Evolutionary conservation across 2,113 vertebrate genomes (phyloP).

Genomic region (Zonotrichia leucophrys): DNA sequence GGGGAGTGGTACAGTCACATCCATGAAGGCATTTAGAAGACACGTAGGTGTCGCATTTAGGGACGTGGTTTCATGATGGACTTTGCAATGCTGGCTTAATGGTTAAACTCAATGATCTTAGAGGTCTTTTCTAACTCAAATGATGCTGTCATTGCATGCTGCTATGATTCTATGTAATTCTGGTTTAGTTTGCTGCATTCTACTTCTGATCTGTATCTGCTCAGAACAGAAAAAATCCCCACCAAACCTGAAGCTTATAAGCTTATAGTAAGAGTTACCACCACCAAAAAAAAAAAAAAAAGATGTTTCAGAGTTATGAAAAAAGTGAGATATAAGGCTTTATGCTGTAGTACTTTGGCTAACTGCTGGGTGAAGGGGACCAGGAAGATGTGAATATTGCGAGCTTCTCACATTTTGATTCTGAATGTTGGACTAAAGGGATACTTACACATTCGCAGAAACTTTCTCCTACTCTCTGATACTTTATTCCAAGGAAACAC

Average conservation of each 20-base stretch:
- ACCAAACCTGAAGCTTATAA: neutral
- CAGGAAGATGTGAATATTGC: neutral
- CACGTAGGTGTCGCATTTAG: rapidly evolving
- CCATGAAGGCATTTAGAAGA: neutral
- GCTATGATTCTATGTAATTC: neutral
- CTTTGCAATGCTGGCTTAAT: neutral
- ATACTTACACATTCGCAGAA: neutral
- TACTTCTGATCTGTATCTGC: neutral
- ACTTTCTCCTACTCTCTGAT: neutral
- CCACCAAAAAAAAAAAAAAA: no score
- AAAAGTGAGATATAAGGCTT: neutral
- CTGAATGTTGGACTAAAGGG: neutral
- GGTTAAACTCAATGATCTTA: neutral
- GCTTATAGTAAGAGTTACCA: neutral
- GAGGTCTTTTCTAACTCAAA: neutral
- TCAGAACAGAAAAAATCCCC: neutral
- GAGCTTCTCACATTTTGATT: neutral
- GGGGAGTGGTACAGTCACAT: neutral
- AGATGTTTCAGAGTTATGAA: neutral
- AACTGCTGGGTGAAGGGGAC: neutral
- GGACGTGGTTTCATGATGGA: neutral
- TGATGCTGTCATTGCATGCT: neutral
- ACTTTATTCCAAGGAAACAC: neutral
- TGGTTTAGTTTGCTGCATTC: neutral
- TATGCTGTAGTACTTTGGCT: neutral